Evolutionary conservation across 1,140 invertebrate species (phyloP).

Genomic region (Trichomalopsis sarcophagae): DNA sequence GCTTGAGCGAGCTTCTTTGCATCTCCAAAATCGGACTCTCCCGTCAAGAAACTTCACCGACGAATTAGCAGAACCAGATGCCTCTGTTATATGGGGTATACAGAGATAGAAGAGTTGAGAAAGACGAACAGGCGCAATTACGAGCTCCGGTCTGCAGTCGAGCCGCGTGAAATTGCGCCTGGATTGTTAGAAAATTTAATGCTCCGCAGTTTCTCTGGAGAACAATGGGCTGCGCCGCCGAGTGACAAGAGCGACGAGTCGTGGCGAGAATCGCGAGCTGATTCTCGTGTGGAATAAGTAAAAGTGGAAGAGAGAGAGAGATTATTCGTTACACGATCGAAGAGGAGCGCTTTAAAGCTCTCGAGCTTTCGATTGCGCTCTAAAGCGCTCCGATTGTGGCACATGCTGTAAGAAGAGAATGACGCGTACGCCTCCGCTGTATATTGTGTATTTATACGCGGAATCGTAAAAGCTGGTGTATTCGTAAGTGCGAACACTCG

Average conservation of each 20-base stretch:
- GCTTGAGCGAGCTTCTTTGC: conserved; percentile 41
- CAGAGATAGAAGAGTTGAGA: neutral
- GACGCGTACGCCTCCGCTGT: neutral
- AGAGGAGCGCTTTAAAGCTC: no score
- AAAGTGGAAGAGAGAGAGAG: neutral
- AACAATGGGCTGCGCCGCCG: neutral
- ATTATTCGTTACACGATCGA: no score
- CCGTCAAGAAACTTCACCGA: conserved; percentile 25
- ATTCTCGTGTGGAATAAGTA: conserved; percentile 42
- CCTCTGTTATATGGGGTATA: neutral
- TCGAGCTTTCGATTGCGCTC: no score
- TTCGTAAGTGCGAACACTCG: neutral
- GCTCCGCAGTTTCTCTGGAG: neutral
- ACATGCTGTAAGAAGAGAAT: conserved; percentile 17
- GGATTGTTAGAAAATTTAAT: neutral
- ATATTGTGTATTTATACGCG: neutral
- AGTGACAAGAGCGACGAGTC: neutral
- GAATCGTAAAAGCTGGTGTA: neutral
- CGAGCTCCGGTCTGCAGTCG: conserved; percentile 4
- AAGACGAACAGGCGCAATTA: neutral
- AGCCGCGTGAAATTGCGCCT: neutral
- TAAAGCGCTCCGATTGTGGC: neutral
- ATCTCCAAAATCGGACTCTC: conserved; percentile 47
- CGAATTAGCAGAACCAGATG: conserved; percentile 13
- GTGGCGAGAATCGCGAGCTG: conserved; percentile 48